Percentiles rank a stretch among this genome's conserved stretches.
Evolutionary conservation across 2,113 vertebrate species (phyloP).

Genomic region (Candoia aspera): DNA sequence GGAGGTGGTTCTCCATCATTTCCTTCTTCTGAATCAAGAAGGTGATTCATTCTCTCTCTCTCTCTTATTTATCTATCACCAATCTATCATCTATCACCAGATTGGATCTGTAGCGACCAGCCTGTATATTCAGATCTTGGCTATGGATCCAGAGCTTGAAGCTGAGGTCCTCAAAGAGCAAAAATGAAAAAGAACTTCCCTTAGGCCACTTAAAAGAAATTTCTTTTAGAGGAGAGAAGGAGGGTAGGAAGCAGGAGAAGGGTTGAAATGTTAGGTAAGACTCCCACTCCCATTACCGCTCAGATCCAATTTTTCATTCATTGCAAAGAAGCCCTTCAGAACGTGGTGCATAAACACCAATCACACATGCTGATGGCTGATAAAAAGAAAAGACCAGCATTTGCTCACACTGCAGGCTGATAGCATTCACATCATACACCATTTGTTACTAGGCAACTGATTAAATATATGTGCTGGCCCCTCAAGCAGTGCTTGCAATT

Average conservation of each 20-base stretch:
- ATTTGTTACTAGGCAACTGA: constrained; percentile 85
- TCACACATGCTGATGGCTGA: constrained; percentile 43
- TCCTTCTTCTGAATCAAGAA: background rate
- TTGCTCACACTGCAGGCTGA: constrained; percentile 67
- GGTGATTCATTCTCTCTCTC: background rate
- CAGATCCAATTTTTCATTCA: constrained; percentile 34
- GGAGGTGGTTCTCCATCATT: background rate
- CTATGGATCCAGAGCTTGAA: background rate
- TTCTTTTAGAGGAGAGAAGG: background rate
- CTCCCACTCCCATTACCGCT: constrained; percentile 23
- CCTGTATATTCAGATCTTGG: background rate
- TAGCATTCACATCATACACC: constrained; percentile 75
- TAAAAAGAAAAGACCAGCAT: constrained; percentile 66
- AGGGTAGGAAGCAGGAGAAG: background rate
- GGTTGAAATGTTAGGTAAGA: constrained; percentile 36
- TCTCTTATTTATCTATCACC: background rate
- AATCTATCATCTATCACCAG: background rate
- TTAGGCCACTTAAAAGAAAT: constrained; percentile 8
- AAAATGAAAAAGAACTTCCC: background rate
- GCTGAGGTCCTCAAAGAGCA: background rate
- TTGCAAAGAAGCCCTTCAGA: constrained; percentile 45
- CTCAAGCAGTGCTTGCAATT: constrained; percentile 79
- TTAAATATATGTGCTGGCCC: constrained; percentile 81
- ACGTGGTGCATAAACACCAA: constrained; percentile 38
- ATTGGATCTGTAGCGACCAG: background rate